phyloP scores from a whole-genome alignment of 1,140 invertebrate genomes.

The Hyles vespertilio region DNA sequence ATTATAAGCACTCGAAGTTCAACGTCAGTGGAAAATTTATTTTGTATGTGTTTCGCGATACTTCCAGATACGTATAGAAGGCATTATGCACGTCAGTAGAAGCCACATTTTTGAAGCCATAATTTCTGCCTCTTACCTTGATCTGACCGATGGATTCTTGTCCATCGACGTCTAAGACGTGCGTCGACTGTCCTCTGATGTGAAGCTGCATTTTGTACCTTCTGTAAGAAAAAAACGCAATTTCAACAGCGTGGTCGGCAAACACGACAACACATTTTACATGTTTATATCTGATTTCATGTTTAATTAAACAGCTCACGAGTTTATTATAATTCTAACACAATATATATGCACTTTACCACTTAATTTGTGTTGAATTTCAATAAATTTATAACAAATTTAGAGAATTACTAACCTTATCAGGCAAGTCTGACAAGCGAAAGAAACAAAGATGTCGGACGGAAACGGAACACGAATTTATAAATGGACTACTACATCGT shows the following conservation, averaged over 20 bases:
- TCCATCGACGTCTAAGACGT: slow-evolving; percentile 69
- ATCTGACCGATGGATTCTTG: slow-evolving; percentile 69
- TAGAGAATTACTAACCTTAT: slow-evolving; percentile 55
- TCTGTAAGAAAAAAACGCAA: slow-evolving; percentile 49
- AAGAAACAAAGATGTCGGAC: slow-evolving; percentile 65
- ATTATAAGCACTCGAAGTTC: too few relatives aligned
- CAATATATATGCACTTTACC: background rate
- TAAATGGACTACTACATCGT: background rate
- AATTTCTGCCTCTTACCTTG: slow-evolving; percentile 50
- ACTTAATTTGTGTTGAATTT: slow-evolving; percentile 6
- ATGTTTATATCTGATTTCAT: too few relatives aligned
- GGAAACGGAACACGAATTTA: slow-evolving; percentile 36
- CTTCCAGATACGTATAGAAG: too few relatives aligned
- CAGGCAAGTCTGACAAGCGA: slow-evolving; percentile 62
- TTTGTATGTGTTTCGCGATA: too few relatives aligned
- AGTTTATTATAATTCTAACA: too few relatives aligned
- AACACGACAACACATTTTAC: slow-evolving; percentile 6
- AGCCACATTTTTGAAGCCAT: background rate
- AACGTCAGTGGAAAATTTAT: too few relatives aligned
- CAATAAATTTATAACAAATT: slow-evolving; percentile 19
- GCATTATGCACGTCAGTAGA: background rate
- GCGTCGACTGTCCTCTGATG: slow-evolving; percentile 71
- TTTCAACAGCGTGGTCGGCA: slow-evolving; percentile 51
- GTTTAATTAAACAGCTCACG: too few relatives aligned
- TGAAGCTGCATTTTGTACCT: slow-evolving; percentile 72